Evolutionary conservation across 1,140 invertebrate genomes (phyloP).

Genomic region (Pectinophora gossypiella): DNA sequence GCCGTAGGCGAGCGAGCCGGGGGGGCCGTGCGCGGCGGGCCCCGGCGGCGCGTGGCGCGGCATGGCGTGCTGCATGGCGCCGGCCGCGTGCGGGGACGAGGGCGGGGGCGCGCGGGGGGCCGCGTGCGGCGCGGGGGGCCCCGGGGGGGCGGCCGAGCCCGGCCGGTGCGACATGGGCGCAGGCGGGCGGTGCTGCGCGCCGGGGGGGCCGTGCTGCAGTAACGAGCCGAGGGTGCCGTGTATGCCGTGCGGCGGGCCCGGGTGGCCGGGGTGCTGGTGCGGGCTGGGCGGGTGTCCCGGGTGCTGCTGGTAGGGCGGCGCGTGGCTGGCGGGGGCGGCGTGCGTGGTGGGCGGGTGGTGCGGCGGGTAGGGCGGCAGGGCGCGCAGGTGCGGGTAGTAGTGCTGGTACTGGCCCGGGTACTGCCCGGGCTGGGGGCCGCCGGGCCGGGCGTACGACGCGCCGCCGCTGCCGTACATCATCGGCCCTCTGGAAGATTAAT

Average conservation of each 20-base stretch:
- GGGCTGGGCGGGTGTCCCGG: too few species aligned
- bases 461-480: slow-evolving; percentile 47
- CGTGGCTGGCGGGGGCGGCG: not conserved
- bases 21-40: slow-evolving; percentile 8
- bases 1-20: slow-evolving; percentile 8
- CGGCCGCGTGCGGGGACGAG: not conserved
- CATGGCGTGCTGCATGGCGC: not conserved
- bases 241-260: too few species aligned
- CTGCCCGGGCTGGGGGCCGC: slow-evolving; percentile 17
- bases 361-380: slow-evolving; percentile 17
- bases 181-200: not conserved
- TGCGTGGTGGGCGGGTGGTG: not conserved
- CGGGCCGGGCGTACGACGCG: not conserved
- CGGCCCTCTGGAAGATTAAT: slow-evolving; percentile 40
- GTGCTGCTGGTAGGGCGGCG: not conserved
- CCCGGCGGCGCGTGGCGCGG: slow-evolving; percentile 24
- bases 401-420: slow-evolving; percentile 5
- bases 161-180: slow-evolving; percentile 14
- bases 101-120: not conserved
- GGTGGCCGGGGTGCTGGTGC: not conserved
- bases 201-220: not conserved
- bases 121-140: not conserved
- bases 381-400: slow-evolving; percentile 11
- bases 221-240: too few species aligned
- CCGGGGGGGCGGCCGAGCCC: slow-evolving; percentile 7